Evolutionary conservation across 2,888 invertebrate genomes (phyloP).

Genomic region (Apoderus coryli): DNA sequence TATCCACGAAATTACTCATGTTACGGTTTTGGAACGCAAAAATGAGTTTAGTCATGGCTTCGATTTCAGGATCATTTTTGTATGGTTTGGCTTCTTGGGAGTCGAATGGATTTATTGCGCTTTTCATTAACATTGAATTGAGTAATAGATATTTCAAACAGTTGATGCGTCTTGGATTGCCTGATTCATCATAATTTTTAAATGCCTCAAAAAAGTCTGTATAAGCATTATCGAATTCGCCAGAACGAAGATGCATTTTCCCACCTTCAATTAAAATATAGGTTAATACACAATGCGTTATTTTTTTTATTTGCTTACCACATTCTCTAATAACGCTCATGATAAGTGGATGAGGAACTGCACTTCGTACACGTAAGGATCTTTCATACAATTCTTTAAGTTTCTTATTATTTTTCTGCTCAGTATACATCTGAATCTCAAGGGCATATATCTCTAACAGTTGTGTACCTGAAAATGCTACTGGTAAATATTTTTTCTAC

Average conservation of each 20-base stretch:
- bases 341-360: constrained; percentile 97
- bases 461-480: constrained; percentile 63
- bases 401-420: constrained; percentile 97
- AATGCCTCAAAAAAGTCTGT: constrained; percentile 99
- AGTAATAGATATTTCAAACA: constrained; percentile 95
- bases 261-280: constrained; percentile 36
- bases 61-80: constrained; percentile 95
- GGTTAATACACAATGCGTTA: too few species aligned
- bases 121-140: constrained; percentile 98
- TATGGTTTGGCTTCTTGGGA: constrained; percentile 99
- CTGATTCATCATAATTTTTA: constrained; percentile 98
- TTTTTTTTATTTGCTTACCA: constrained; percentile 42
- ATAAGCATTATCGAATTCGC: constrained; percentile 96
- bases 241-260: constrained; percentile 97
- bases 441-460: constrained; percentile 95
- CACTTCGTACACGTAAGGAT: constrained; percentile 94
- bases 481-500: too few species aligned
- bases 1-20: constrained; percentile 91
- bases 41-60: constrained; percentile 97
- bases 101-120: constrained; percentile 98
- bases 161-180: constrained; percentile 86
- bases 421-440: constrained; percentile 99
- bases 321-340: constrained; percentile 98
- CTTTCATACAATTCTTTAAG: constrained; percentile 92
- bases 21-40: constrained; percentile 94